A percentile compares a stretch with the other conserved stretches of the same genome.
Conservation (phyloP, 2,113 vertebrate genomes). For the Platichthys flesus region DNA sequence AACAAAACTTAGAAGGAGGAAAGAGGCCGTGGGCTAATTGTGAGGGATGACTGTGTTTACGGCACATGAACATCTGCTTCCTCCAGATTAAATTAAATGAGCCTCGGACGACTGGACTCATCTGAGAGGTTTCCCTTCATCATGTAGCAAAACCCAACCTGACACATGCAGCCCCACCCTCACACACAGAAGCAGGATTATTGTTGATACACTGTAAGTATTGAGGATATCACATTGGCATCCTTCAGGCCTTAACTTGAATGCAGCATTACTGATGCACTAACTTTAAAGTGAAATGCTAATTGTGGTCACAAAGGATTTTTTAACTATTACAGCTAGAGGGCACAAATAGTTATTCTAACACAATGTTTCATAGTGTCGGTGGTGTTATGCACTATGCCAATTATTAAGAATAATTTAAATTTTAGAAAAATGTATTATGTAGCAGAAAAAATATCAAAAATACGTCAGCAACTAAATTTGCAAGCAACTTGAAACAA, state of each 20-base stretch:
- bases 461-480: no score
- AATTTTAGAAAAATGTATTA: no score
- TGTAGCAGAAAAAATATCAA: no score
- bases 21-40: constrained; percentile 38
- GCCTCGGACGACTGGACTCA: constrained; percentile 39
- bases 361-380: background rate
- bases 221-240: background rate
- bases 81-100: constrained; percentile 70
- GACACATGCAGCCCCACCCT: constrained; percentile 10
- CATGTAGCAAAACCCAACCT: constrained; percentile 16
- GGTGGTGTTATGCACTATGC: no score
- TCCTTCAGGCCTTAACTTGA: background rate
- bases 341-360: background rate
- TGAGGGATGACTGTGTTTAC: constrained; percentile 54
- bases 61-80: constrained; percentile 67
- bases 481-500: no score
- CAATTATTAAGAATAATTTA: background rate
- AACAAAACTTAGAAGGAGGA: constrained; percentile 24
- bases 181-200: background rate
- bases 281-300: background rate
- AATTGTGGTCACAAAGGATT: background rate
- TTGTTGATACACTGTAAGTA: background rate
- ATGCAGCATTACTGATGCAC: background rate
- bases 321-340: constrained; percentile 1
- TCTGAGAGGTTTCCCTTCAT: constrained; percentile 47